Percentiles rank a stretch among this genome's conserved stretches.
phyloP scores from a whole-genome alignment of 2,888 invertebrate genomes.

The Macrosiphum euphorbiae region DNA sequence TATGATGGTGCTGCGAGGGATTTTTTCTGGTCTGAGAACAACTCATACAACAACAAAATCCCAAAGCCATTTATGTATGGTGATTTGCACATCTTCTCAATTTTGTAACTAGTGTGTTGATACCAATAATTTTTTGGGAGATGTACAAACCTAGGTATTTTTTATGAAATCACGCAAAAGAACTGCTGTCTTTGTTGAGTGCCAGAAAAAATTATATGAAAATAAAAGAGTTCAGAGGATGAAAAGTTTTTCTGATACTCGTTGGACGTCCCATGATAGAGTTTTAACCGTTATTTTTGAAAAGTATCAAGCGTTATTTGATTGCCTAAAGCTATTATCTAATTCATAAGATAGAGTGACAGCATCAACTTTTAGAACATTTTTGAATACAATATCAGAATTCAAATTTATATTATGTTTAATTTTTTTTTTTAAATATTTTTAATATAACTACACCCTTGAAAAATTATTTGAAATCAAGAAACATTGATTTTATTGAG shows the following conservation, averaged over 20 bases:
- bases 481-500: background rate
- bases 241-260: constrained; percentile 19
- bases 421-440: background rate
- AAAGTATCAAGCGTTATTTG: background rate
- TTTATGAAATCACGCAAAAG: constrained; percentile 12
- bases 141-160: background rate
- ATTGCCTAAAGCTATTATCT: background rate
- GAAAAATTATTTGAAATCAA: background rate
- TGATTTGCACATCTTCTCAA: background rate
- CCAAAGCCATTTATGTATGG: background rate
- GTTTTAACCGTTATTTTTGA: background rate
- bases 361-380: background rate
- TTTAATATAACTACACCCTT: background rate
- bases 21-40: background rate
- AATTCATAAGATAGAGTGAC: background rate
- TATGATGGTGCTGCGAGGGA: background rate
- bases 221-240: constrained; percentile 4
- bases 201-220: background rate
- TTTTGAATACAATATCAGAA: background rate
- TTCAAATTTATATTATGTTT: constrained; percentile 15
- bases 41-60: background rate
- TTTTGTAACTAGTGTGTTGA: background rate
- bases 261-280: constrained; percentile 11
- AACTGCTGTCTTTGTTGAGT: background rate
- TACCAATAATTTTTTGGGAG: background rate